Base-by-base conservation (phyloP, 2,888 invertebrate genomes). In the Tillus elongatus region DNA sequence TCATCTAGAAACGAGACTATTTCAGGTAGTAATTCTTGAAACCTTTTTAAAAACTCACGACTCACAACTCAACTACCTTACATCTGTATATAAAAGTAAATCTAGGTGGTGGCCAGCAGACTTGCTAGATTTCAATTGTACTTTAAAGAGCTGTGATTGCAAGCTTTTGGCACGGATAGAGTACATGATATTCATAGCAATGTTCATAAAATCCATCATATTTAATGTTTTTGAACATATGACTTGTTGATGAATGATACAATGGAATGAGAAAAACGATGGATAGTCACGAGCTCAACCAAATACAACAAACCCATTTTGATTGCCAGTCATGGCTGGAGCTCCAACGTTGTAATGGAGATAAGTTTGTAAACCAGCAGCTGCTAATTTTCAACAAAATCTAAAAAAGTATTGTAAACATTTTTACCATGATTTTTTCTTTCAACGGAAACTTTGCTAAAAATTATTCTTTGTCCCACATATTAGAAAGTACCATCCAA, bases 401-500 rank as follows among this genome's bases (percentile, higher is more conserved):
- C 13, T 15, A 36, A 37, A 27, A 45, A 43, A 28, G 19, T 11
- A 38, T 42, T 32, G 27, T 29, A 45, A n/a, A n/a, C n/a, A n/a
- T n/a, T n/a, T n/a, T n/a, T n/a, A n/a, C 46, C 15, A 42, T 31
- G 13, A 48, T 46, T 31, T 30, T 35, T 40, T 32, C 48, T 37
- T 47, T 37, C 39, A 52, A 26, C 15, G 44, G 41, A 34, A 50
- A 36, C 35, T 51, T 40, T 35, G 37, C 46, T 24, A 45, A 46
- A 30, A 46, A 46, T 35, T n/a, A n/a, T n/a, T n/a, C n/a, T n/a
- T n/a, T n/a, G n/a, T n/a, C n/a, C n/a, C n/a, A n/a, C n/a, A 49
- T 39, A 42, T 52, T 45, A 41, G 41, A 47, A 41, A 49, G 45
- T 36, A 47, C 43, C 44, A 47, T 47, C 15, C 45, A 37, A 35